Evolutionary conservation across 1,140 invertebrate species (phyloP), one percentile per base, ranked within the genome.

Genomic region (Heterodera schachtii): DNA sequence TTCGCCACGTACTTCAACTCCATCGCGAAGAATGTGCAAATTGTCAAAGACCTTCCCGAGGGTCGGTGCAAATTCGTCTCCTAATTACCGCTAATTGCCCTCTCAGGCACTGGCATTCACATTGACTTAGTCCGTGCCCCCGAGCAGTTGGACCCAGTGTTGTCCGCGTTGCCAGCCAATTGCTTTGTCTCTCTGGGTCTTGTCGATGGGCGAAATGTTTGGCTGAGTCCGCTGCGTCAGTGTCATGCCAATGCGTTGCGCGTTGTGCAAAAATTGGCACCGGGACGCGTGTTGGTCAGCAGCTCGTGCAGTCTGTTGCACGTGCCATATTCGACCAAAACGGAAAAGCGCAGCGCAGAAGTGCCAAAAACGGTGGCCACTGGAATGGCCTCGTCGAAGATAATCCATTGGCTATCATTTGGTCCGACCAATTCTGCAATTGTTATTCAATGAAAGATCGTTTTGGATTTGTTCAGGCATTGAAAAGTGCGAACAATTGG

Each of bases 221-320:
- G 78, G 78, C 43, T 79, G 78, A 79, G 57, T 21, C 78, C 69
- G 31, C 31, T 79, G 64, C 78, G 69, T 41, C 41, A 71, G 44
- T 57, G 57, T 5, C 49, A 49, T n/a, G 78, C 69, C 16, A 49
- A 11, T 13, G 78, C 78, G 16, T 3, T 43, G 44, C 11, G 69
- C 16, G 78, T 79, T 3, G 41, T 79, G 3, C 31, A 67, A 71
- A 9, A 46, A 19, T 69, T 79, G 41, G 78, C 57, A 0, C 60
- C 60, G 16, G 16, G 31, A 5, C 78, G 78, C 31, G 78, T 79
- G 31, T 21, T 79, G 19, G 49, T 79, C 60, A 71, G 64, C 64
- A 79, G 74, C 9, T 79, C 78, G 3, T 79, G 78, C 78, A 79
- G 78, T 79, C 78, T 79, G 9, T 21, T 79, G 19, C 78, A 79